These are phyloP conservation scores for Hydrocynus forskahlii DNA, from an alignment of 2,797 vertebrate species.

Conservation along the genomic window DNA sequence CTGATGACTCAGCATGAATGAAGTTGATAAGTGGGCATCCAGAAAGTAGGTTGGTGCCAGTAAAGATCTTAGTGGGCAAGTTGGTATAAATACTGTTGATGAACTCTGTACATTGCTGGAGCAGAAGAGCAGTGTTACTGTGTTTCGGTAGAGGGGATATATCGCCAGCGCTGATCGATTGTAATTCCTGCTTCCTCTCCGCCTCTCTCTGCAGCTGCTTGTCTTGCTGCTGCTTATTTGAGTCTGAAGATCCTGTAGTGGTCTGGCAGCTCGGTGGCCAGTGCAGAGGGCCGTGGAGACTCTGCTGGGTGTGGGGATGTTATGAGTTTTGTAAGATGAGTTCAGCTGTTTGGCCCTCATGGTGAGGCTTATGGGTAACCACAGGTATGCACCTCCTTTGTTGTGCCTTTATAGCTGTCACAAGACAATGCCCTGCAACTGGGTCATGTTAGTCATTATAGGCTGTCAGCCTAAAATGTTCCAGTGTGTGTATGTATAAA, in stretches of 20 bases:
- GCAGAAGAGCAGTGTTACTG: no score
- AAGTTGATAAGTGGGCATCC: no score
- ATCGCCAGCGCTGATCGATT: no score
- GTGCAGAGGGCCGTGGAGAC: background rate
- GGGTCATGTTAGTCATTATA: background rate
- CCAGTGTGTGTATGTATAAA: background rate
- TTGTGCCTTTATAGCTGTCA: background rate
- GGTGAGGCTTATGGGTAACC: background rate
- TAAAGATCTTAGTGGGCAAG: no score
- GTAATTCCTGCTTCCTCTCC: background rate
- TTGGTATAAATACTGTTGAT: no score
- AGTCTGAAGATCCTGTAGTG: constrained; percentile 2
- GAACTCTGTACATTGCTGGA: no score
- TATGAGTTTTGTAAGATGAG: background rate
- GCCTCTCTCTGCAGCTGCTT: background rate
- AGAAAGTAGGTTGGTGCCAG: no score
- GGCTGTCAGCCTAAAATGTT: background rate
- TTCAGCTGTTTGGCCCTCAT: background rate
- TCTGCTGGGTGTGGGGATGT: background rate
- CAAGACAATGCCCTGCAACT: background rate
- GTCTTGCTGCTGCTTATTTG: background rate
- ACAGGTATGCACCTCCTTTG: background rate
- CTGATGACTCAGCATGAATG: background rate
- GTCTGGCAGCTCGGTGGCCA: background rate
- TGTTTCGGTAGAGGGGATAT: no score